These are phyloP conservation scores for Linurgus olivaceus DNA, from an alignment of 2,797 vertebrate genomes.

Conservation along the genomic window DNA sequence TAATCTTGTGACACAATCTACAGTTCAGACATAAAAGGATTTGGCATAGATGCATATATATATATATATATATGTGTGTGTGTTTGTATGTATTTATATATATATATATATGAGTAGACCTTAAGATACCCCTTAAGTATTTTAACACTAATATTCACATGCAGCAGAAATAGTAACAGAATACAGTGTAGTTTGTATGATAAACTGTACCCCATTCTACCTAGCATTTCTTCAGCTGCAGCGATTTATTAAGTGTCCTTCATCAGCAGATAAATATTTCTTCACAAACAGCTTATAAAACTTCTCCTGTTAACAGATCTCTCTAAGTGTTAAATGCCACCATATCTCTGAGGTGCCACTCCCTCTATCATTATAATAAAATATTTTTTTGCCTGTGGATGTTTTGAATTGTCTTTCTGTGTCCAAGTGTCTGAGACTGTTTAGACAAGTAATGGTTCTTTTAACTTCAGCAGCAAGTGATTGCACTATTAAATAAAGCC, in stretches of 20 bases:
- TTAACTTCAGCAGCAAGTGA: not conserved
- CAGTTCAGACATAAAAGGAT: slow-evolving; percentile 45
- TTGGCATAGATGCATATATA: not conserved
- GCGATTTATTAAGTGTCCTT: slow-evolving; percentile 19
- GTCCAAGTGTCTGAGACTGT: not conserved
- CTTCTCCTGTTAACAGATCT: not conserved
- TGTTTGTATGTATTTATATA: not conserved
- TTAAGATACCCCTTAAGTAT: not conserved
- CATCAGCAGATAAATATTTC: not conserved
- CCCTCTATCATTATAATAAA: not conserved
- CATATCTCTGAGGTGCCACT: not conserved
- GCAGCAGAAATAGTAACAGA: not conserved
- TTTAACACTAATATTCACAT: not conserved
- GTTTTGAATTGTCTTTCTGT: not conserved
- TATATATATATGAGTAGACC: not conserved
- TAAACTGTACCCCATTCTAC: not conserved
- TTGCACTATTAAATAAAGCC: not conserved
- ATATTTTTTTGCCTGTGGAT: not conserved
- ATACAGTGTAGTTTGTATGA: not conserved
- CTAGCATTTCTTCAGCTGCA: slow-evolving; percentile 26
- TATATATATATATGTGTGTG: fast-evolving
- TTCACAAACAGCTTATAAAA: not conserved
- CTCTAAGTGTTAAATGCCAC: not conserved
- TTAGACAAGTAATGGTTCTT: not conserved
- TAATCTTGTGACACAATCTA: slow-evolving; percentile 62